phyloP scores from a whole-genome alignment of 53 echinoderm and acorn worm genomes.

The Mesocentrotus franciscanus region DNA sequence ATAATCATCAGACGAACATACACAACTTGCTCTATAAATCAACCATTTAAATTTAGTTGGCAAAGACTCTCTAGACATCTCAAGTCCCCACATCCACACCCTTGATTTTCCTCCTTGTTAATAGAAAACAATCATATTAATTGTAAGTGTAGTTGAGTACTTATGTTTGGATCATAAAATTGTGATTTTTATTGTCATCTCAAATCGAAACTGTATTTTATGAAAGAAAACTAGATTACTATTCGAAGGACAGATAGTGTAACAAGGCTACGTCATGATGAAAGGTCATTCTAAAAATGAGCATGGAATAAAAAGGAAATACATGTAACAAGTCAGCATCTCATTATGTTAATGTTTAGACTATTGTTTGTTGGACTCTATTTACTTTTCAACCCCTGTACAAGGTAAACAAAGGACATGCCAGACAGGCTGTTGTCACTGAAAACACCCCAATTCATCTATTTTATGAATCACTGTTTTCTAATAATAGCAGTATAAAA shows the following conservation, averaged over 20 bases:
- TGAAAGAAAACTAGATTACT: background rate
- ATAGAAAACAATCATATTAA: background rate
- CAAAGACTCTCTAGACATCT: background rate
- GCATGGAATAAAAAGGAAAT: constrained; percentile 11
- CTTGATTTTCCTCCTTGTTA: background rate
- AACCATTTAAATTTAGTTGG: background rate
- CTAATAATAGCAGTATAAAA: constrained; percentile 19
- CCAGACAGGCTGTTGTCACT: constrained; percentile 31
- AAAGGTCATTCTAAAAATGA: background rate
- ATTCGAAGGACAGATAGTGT: background rate
- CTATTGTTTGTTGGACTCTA: constrained; percentile 14
- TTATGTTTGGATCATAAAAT: background rate
- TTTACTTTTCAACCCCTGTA: constrained; percentile 44
- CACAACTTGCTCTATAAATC: too few relatives aligned
- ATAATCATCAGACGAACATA: background rate
- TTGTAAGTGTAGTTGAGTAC: background rate
- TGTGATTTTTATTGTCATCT: background rate
- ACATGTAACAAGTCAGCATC: background rate
- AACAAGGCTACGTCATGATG: background rate
- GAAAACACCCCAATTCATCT: constrained; percentile 29
- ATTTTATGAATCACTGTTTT: constrained; percentile 51
- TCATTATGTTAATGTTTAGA: constrained; percentile 10
- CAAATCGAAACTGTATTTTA: background rate
- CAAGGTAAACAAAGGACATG: constrained; percentile 15
- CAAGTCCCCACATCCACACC: background rate